Conservation (phyloP, 2,888 invertebrate genomes). For the Ischnus inquisitorius region DNA sequence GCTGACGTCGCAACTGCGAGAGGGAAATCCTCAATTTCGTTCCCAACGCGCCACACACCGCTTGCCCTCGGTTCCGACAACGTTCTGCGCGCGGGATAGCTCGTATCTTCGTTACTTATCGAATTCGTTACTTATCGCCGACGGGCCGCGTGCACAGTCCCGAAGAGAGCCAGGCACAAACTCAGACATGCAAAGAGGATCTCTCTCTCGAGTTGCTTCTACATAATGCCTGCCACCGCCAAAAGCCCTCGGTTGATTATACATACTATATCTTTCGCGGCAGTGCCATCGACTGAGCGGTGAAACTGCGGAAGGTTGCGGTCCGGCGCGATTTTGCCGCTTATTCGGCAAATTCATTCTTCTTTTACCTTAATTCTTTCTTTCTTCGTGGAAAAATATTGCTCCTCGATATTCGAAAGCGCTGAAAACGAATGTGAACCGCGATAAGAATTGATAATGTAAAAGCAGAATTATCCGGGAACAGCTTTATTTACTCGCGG, state of each 20-base stretch:
- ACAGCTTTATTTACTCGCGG: too few relatives aligned
- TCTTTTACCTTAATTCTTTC: too few relatives aligned
- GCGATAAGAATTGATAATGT: too few relatives aligned
- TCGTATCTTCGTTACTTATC: conserved; percentile 67
- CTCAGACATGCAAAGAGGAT: conserved; percentile 70
- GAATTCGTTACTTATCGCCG: conserved; percentile 68
- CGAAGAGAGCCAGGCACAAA: conserved; percentile 40
- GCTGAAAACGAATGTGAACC: too few relatives aligned
- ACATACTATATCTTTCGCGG: conserved; percentile 4
- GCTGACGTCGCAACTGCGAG: conserved; percentile 65
- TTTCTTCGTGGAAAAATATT: neutral
- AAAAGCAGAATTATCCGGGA: too few relatives aligned
- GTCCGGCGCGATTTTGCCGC: conserved; percentile 9
- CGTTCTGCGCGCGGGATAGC: conserved; percentile 42
- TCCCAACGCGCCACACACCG: conserved; percentile 41
- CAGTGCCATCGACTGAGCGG: neutral
- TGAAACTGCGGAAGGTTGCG: neutral
- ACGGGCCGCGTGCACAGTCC: conserved; percentile 38
- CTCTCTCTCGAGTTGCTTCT: conserved; percentile 45
- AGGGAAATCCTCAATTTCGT: conserved; percentile 71
- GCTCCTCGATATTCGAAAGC: too few relatives aligned
- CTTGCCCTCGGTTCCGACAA: conserved; percentile 47
- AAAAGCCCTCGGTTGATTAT: conserved; percentile 28
- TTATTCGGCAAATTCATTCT: conserved; percentile 2
- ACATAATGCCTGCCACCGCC: conserved; percentile 3